Evolutionary conservation across 2,888 invertebrate genomes (phyloP).

Genomic region (Hemaris fuciformis): DNA sequence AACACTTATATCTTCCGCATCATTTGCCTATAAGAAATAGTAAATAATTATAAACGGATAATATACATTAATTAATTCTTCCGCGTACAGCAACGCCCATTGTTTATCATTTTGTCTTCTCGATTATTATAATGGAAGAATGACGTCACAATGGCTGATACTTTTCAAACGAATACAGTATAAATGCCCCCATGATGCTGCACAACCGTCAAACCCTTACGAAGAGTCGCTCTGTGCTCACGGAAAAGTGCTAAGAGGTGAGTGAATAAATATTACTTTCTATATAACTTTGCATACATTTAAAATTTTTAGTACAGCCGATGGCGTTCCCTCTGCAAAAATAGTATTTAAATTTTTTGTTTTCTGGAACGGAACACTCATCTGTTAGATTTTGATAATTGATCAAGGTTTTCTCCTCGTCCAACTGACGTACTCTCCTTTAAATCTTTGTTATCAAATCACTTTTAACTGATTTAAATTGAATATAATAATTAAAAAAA

Average conservation of each 20-base stretch:
- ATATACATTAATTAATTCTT: conserved; percentile 29
- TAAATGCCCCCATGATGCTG: conserved; percentile 52
- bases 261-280: conserved; percentile 2
- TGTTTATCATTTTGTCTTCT: conserved; percentile 37
- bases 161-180: conserved; percentile 51
- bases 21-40: not conserved
- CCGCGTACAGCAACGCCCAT: conserved; percentile 38
- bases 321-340: too few relatives aligned
- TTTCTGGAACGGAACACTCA: too few relatives aligned
- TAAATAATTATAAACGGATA: not conserved
- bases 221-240: conserved; percentile 50
- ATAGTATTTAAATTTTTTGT: too few relatives aligned
- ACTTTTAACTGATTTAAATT: too few relatives aligned
- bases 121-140: conserved; percentile 23
- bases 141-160: conserved; percentile 54
- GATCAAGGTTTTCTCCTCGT: too few relatives aligned
- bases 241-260: conserved; percentile 27
- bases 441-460: too few relatives aligned
- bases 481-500: too few relatives aligned
- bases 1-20: not conserved
- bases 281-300: not conserved
- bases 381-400: too few relatives aligned
- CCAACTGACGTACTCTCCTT: too few relatives aligned
- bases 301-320: too few relatives aligned
- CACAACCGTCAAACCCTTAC: conserved; percentile 44